Conservation (phyloP, 2,888 invertebrate species). For the Theodoxus fluviatilis region DNA sequence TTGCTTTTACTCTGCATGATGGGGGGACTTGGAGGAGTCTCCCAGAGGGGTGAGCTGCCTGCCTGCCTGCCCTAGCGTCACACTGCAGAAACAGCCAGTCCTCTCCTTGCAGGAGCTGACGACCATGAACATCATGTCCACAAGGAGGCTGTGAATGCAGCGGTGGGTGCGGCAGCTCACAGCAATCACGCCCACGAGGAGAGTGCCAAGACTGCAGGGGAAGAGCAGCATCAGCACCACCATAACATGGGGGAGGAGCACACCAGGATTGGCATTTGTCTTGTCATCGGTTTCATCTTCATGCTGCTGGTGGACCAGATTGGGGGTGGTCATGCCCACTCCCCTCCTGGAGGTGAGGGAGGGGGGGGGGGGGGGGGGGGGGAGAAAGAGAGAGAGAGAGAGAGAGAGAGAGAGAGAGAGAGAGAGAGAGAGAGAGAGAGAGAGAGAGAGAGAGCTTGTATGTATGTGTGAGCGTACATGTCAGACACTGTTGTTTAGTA, state of each 20-base stretch:
- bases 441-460: no score
- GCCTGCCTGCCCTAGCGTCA: no score
- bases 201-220: neutral
- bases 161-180: constrained; percentile 18
- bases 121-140: constrained; percentile 21
- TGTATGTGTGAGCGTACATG: no score
- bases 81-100: no score
- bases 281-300: constrained; percentile 94
- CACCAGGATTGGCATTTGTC: constrained; percentile 86
- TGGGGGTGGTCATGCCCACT: constrained; percentile 57
- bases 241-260: constrained; percentile 71
- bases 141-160: constrained; percentile 25
- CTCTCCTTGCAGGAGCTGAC: neutral
- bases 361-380: no score
- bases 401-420: no score
- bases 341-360: constrained; percentile 41
- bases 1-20: no score
- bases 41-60: no score
- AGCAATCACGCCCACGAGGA: constrained; percentile 17
- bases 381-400: no score
- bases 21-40: no score
- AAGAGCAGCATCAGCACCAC: constrained; percentile 28
- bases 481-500: no score
- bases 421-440: no score
- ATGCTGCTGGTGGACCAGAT: constrained; percentile 96